Percentiles rank a stretch among this genome's conserved stretches.
phyloP scores from a whole-genome alignment of 2,113 vertebrate species.

The Amphiprion ocellaris region DNA sequence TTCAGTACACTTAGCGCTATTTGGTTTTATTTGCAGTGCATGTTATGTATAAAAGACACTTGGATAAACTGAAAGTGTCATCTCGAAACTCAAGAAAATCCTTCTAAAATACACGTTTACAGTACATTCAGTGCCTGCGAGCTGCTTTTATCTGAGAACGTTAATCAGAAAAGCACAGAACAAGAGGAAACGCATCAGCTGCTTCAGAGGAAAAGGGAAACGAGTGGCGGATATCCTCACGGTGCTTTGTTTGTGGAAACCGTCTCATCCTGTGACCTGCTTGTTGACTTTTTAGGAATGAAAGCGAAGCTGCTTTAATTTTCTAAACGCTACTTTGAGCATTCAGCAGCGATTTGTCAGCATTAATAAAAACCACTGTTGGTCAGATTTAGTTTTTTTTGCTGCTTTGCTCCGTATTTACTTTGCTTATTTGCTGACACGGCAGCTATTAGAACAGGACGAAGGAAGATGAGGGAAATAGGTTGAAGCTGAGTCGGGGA shows the following conservation, averaged over 20 bases:
- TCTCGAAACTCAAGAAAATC: background rate
- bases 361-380: background rate
- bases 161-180: slow-evolving; percentile 37
- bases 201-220: slow-evolving; percentile 56
- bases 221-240: slow-evolving; percentile 34
- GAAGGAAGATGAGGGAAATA: slow-evolving; percentile 31
- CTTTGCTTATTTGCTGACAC: slow-evolving; percentile 28
- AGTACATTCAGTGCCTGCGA: background rate
- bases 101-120: background rate
- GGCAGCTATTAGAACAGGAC: slow-evolving; percentile 1
- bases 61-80: background rate
- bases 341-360: background rate
- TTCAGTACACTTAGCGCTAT: too few relatives aligned
- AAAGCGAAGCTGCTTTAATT: slow-evolving; percentile 10
- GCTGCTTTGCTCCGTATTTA: background rate
- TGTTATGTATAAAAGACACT: too few relatives aligned
- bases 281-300: slow-evolving; percentile 33
- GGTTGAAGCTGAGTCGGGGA: slow-evolving; percentile 48
- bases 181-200: slow-evolving; percentile 50
- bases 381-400: background rate
- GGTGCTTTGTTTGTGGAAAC: slow-evolving; percentile 32
- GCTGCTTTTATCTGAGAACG: slow-evolving; percentile 19
- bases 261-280: slow-evolving; percentile 44
- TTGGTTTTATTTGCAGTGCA: background rate
- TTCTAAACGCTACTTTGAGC: background rate